Percentiles rank a stretch among this genome's conserved stretches.
phyloP scores from a whole-genome alignment of 2,113 vertebrate genomes.

The Rallus limicola region DNA sequence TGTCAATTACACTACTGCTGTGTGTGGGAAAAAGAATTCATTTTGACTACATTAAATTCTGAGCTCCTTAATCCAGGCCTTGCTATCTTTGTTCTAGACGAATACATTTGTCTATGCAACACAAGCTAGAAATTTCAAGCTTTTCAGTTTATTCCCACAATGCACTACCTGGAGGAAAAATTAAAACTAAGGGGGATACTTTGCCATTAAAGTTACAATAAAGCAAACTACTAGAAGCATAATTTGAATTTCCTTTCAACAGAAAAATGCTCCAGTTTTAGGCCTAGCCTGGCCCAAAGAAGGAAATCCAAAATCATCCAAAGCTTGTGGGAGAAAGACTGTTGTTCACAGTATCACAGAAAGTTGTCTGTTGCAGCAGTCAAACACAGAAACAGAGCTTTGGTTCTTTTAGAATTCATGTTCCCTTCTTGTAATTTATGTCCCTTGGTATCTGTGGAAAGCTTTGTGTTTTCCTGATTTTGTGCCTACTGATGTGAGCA shows the following conservation, averaged over 20 bases:
- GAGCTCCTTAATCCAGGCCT: constrained; percentile 51
- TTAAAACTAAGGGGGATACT: background rate
- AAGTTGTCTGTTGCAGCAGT: background rate
- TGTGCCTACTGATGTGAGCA: background rate
- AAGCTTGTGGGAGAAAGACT: background rate
- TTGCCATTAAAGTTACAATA: background rate
- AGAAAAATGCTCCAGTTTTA: background rate
- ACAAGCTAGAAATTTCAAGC: background rate
- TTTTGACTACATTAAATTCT: constrained; percentile 67
- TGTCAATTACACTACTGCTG: constrained; percentile 68
- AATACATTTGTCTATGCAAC: constrained; percentile 13
- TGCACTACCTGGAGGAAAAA: background rate
- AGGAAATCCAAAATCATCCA: background rate
- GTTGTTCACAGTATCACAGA: background rate
- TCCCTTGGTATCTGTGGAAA: background rate
- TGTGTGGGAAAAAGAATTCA: constrained; percentile 42
- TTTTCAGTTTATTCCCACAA: background rate
- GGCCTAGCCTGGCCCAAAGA: background rate
- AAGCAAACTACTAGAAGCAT: background rate
- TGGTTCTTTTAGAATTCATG: background rate
- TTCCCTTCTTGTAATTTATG: background rate
- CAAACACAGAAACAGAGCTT: background rate
- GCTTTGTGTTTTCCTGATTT: background rate
- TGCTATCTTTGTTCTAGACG: constrained; percentile 43
- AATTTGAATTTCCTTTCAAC: background rate